Base-by-base conservation (phyloP, 1,140 invertebrate species). In the Epicauta chinensis region DNA sequence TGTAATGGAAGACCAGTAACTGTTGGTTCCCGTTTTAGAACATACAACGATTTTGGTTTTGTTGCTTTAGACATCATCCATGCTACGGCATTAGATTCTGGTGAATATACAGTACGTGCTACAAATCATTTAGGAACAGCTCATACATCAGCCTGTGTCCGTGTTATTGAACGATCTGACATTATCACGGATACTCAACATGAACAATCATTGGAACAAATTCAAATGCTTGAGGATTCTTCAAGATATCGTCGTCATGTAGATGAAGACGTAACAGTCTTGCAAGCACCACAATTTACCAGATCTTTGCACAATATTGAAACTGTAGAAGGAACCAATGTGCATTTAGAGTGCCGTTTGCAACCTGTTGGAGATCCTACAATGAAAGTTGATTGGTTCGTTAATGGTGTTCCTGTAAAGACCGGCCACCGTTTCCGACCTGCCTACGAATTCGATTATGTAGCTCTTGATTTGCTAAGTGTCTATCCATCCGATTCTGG, bases 401-500 rank as follows among this genome's bases (percentile, higher is more conserved):
- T 92, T 15, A 97, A 99, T 73, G 94, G 93, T 36, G 76, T 84
- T 58, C 89, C 87, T 13, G 83, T 92, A 3, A 87, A 84, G 69
- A 87, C 84, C 31, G 93, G 94, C 11, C 93, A 97, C 69, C 81
- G 96, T 52, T 98, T 97, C 76, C 81, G 92, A 71, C 93, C 94
- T 38, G 89, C 92, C 2, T 91, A 97, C 71, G 96, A 99, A 73
- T 97, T 99, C 71, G 96, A 97, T 67, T 97, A 97, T 67, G 94
- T 98, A 5, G 91, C 93, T 30, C 73, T 99, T 16, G 96, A 98
- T 71, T 83, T 99, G 23, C 73, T 98, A 2, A 93, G 91, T 60
- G 93, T 96, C 3, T 98, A 97, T 68, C 91, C 94, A 30, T 90
- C 93, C 66, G 97, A 99, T 72, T 94, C 91, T 15, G 97, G 97